These are phyloP conservation scores for Aptenodytes forsteri DNA, from an alignment of 2,113 vertebrate genomes.

Conservation along the genomic window DNA sequence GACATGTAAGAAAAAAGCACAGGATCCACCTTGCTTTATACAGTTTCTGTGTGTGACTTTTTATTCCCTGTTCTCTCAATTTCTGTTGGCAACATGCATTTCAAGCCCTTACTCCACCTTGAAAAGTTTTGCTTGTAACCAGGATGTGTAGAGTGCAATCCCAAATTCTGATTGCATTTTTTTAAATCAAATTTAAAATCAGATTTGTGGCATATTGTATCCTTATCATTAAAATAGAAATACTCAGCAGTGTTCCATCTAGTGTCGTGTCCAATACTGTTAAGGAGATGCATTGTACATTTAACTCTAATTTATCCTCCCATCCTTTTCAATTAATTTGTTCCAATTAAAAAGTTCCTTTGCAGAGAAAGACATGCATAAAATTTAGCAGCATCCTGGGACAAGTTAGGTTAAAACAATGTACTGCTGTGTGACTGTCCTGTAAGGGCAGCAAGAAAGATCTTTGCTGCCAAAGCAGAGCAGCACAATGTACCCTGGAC, in stretches of 20 bases:
- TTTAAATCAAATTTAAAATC: neutral
- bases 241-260: neutral
- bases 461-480: neutral
- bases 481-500: neutral
- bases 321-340: neutral
- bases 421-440: neutral
- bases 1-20: neutral
- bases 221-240: neutral
- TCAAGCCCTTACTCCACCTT: neutral
- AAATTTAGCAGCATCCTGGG: neutral
- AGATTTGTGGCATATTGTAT: neutral
- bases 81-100: neutral
- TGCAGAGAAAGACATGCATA: neutral
- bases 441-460: neutral
- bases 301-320: neutral
- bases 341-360: neutral
- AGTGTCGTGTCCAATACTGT: neutral
- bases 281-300: neutral
- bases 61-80: neutral
- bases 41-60: neutral
- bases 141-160: neutral
- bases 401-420: neutral
- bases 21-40: neutral
- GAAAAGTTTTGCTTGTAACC: neutral
- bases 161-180: slow-evolving; percentile 35